Conservation (phyloP, 2,113 vertebrate genomes). For the Caloenas nicobarica region DNA sequence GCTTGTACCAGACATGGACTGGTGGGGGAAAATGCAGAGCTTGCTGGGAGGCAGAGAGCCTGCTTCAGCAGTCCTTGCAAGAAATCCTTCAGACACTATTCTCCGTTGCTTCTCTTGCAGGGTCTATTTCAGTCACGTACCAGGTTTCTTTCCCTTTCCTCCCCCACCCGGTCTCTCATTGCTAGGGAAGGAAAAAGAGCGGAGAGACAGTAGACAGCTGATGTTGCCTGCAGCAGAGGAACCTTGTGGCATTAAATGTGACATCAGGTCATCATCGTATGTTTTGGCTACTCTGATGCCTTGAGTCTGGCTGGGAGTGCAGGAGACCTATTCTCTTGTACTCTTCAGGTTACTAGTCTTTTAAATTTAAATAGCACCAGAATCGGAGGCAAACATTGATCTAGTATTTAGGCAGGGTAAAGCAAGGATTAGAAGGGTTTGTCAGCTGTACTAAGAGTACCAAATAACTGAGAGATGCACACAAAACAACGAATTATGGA, state of each 20-base stretch:
- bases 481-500: background rate
- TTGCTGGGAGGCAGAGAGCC: background rate
- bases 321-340: background rate
- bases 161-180: background rate
- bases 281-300: background rate
- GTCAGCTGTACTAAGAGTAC: background rate
- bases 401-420: background rate
- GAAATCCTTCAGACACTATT: background rate
- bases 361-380: background rate
- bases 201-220: background rate
- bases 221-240: background rate
- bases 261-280: background rate
- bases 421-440: background rate
- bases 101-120: background rate
- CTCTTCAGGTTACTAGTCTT: background rate
- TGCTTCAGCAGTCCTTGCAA: background rate
- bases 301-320: background rate
- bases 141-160: background rate
- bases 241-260: background rate
- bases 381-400: fast-evolving
- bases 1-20: background rate
- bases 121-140: background rate
- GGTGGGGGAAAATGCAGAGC: background rate
- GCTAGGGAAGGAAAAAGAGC: background rate
- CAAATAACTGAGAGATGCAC: background rate